Conservation (phyloP, 2,113 vertebrate genomes). For the Pachyramphus minor region DNA sequence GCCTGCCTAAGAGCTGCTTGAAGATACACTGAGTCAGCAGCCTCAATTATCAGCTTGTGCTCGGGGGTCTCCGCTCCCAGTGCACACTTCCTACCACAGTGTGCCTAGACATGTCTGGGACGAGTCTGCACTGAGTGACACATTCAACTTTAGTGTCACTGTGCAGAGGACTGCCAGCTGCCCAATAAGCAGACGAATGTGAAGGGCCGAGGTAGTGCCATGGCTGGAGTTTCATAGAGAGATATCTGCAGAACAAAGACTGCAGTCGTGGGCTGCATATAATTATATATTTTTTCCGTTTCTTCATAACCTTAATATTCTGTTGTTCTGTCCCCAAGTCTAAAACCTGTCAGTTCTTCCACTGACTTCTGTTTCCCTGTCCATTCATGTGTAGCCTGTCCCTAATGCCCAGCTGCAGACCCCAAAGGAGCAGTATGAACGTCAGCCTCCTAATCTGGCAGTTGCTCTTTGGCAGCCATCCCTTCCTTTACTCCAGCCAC, state of each 20-base stretch:
- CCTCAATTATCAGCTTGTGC: neutral
- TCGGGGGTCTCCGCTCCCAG: neutral
- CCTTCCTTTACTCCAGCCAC: neutral
- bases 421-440: neutral
- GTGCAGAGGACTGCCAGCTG: neutral
- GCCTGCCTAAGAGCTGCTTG: neutral
- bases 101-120: neutral
- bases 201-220: neutral
- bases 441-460: neutral
- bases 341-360: neutral
- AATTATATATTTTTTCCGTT: neutral
- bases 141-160: neutral
- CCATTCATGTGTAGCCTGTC: neutral
- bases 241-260: neutral
- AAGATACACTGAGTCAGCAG: neutral
- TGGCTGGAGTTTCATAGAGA: neutral
- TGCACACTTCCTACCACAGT: rapidly evolving
- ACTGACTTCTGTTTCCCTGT: neutral
- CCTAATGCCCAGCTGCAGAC: neutral
- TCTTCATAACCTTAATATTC: neutral
- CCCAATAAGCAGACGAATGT: neutral
- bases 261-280: neutral
- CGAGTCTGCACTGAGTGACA: neutral
- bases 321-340: neutral
- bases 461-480: neutral